These are phyloP conservation scores for Tonatia bakeri DNA, from an alignment of 2,113 vertebrate genomes.

Conservation along the genomic window DNA sequence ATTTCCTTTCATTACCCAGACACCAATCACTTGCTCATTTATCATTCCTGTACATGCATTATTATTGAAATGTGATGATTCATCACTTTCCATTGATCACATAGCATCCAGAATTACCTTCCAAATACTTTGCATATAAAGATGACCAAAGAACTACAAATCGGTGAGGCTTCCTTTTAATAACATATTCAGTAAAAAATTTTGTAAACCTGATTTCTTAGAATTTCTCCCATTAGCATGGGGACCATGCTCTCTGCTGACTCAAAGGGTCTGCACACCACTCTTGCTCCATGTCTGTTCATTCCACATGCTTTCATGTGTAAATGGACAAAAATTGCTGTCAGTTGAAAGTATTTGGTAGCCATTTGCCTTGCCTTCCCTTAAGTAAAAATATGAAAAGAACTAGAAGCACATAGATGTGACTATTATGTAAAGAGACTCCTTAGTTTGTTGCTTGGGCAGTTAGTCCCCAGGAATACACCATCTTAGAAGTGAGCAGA, in stretches of 20 bases:
- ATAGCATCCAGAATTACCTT: conserved; percentile 25
- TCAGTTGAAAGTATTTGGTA: conserved; percentile 16
- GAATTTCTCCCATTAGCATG: background rate
- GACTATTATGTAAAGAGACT: background rate
- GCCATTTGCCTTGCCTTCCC: conserved; percentile 33
- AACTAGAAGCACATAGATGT: background rate
- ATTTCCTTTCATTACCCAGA: background rate
- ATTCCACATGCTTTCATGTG: conserved; percentile 44
- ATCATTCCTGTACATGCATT: background rate
- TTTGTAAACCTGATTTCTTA: conserved; percentile 5
- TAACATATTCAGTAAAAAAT: background rate
- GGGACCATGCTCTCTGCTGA: background rate
- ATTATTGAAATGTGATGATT: conserved; percentile 39
- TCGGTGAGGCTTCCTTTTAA: background rate
- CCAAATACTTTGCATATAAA: background rate
- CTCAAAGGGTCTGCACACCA: background rate
- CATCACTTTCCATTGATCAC: background rate
- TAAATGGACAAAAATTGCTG: conserved; percentile 45
- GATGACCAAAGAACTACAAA: background rate
- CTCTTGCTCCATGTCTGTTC: background rate
- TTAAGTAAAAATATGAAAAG: conserved; percentile 48
- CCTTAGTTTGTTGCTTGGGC: background rate
- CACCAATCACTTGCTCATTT: conserved; percentile 26
- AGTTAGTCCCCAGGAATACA: background rate
- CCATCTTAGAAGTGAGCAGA: background rate